phyloP scores from a whole-genome alignment of 2,888 invertebrate species.

The Patella pellucida region DNA sequence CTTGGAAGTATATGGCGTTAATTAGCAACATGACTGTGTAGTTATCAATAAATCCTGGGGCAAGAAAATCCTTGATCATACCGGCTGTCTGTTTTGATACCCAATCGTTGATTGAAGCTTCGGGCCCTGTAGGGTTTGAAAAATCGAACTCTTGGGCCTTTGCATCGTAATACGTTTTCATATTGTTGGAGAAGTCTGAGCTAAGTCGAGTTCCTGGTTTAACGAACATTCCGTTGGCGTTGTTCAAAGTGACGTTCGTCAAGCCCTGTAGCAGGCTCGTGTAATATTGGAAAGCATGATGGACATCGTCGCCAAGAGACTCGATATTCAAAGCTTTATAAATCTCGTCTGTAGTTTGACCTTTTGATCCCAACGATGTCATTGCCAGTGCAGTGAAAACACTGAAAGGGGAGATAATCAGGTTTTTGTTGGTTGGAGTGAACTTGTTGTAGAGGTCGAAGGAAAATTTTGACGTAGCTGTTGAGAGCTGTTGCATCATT shows the following conservation, averaged over 20 bases:
- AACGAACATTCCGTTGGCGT: conserved; percentile 53
- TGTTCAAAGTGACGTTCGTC: conserved; percentile 38
- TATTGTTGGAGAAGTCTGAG: conserved; percentile 1
- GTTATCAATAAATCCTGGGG: conserved; percentile 69
- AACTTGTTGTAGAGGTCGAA: conserved; percentile 15
- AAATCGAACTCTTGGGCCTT: conserved; percentile 27
- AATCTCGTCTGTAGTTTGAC: conserved; percentile 56
- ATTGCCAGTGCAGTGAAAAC: conserved; percentile 65
- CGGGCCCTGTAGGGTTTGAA: conserved; percentile 60
- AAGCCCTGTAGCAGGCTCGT: conserved; percentile 13
- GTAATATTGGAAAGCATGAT: conserved; percentile 30
- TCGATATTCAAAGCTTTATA: conserved; percentile 35
- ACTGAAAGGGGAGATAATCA: conserved; percentile 68
- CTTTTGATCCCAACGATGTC: conserved; percentile 63
- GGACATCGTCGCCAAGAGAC: conserved; percentile 20
- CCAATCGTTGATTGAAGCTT: conserved; percentile 81
- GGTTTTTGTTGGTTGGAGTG: not conserved
- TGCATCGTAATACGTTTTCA: conserved; percentile 34
- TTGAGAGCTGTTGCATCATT: not conserved
- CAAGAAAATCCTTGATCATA: conserved; percentile 83
- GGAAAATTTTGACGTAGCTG: not conserved
- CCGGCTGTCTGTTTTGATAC: conserved; percentile 83
- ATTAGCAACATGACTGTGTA: conserved; percentile 66
- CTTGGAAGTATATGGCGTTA: conserved; percentile 72
- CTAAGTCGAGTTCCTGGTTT: conserved; percentile 54